These are phyloP conservation scores for Hesperophylax magnus DNA, from an alignment of 1,140 invertebrate species.

Conservation along the genomic window DNA sequence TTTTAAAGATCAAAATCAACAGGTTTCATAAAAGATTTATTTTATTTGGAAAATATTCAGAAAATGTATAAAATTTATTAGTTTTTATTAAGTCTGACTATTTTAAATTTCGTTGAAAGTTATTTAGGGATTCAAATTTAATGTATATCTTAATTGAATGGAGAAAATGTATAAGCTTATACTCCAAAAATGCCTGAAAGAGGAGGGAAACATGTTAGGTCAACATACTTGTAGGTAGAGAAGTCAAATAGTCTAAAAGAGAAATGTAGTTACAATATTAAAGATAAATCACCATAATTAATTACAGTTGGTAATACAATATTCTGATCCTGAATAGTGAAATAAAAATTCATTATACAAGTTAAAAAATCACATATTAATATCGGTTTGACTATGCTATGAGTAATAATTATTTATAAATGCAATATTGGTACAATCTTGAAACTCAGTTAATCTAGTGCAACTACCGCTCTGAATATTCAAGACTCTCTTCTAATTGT, in stretches of 20 bases:
- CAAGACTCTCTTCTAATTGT: constrained; percentile 11
- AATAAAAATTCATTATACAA: neutral
- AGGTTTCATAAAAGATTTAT: too few species aligned
- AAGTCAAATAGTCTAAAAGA: constrained; percentile 3
- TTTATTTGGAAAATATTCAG: too few species aligned
- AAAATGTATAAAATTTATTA: too few species aligned
- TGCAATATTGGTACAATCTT: constrained; percentile 32
- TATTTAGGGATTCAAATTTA: too few species aligned
- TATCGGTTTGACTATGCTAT: too few species aligned
- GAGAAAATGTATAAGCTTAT: neutral
- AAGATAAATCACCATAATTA: constrained; percentile 4
- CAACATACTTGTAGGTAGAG: constrained; percentile 8
- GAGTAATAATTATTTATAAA: neutral
- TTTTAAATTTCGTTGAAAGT: too few species aligned
- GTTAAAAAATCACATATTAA: neutral
- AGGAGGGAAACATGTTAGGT: neutral
- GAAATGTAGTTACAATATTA: neutral
- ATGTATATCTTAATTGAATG: neutral
- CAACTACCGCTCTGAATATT: constrained; percentile 10
- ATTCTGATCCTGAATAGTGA: neutral
- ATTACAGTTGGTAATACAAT: neutral
- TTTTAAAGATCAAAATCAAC: too few species aligned
- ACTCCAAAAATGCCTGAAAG: neutral
- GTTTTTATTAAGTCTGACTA: too few species aligned
- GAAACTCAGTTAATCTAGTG: constrained; percentile 20